Conservation (phyloP, 2,888 invertebrate species). For the Scaptomyza cyrtandrae region DNA sequence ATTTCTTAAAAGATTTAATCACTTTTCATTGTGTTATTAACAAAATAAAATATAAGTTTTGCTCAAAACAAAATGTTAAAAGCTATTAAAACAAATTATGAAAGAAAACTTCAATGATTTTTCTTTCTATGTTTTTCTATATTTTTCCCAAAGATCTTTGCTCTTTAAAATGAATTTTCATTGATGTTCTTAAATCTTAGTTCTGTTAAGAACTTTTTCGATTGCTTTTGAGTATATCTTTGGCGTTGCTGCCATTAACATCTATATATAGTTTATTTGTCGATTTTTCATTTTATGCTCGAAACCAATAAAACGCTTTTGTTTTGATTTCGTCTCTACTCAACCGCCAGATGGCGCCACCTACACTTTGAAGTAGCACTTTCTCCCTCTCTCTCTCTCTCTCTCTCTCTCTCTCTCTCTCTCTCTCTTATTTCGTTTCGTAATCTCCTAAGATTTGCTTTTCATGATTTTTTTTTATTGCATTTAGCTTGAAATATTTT, state of each 20-base stretch:
- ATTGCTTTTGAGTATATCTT: background rate
- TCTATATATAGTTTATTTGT: slow-evolving; percentile 14
- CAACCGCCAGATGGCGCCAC: slow-evolving; percentile 47
- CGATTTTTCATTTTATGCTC: slow-evolving; percentile 6
- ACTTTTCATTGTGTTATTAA: no score
- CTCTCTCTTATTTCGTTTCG: no score
- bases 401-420: background rate
- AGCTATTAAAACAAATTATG: no score
- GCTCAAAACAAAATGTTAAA: no score
- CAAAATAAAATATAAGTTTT: no score
- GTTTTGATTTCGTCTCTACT: background rate
- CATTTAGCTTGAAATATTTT: slow-evolving; percentile 52
- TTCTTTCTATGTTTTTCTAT: no score
- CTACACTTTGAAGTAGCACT: background rate
- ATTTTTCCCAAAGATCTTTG: no score
- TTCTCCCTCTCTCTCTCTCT: background rate
- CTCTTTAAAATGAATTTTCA: no score
- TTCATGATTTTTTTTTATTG: slow-evolving; percentile 41
- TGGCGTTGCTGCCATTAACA: background rate
- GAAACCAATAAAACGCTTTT: slow-evolving; percentile 25
- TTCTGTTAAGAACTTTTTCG: no score
- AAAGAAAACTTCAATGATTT: no score
- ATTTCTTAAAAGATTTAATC: no score
- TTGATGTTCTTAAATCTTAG: no score
- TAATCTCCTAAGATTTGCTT: slow-evolving; percentile 43